A percentile compares a stretch with the other conserved stretches of the same genome.
These are phyloP conservation scores for Intellagama lesueurii DNA, from an alignment of 2,797 vertebrate genomes.

Conservation along the genomic window DNA sequence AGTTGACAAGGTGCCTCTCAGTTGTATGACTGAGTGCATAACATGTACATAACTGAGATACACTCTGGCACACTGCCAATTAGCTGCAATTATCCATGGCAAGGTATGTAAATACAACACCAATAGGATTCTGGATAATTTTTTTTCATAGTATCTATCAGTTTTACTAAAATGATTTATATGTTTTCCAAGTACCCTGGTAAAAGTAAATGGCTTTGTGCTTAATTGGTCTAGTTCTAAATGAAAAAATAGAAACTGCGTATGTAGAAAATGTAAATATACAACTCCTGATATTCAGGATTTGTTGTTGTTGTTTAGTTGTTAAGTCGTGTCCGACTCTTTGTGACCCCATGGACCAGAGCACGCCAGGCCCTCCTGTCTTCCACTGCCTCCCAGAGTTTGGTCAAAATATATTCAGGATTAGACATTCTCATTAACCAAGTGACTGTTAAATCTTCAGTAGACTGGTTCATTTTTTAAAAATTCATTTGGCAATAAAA, in stretches of 20 bases:
- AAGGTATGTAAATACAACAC: no score
- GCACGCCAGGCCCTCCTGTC: no score
- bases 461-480: conserved; percentile 35
- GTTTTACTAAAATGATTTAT: conserved; percentile 37
- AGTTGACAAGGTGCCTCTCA: no score
- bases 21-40: no score
- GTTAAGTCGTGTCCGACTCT: no score
- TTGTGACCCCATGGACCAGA: no score
- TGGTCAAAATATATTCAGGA: conserved; percentile 25
- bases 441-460: conserved; percentile 34
- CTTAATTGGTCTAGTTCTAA: background rate
- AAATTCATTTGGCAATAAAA: conserved; percentile 39
- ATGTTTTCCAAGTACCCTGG: conserved; percentile 30
- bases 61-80: no score
- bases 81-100: no score
- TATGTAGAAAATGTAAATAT: conserved; percentile 30
- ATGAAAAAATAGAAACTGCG: background rate
- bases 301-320: no score
- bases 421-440: conserved; percentile 17
- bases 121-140: no score
- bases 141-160: background rate
- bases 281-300: background rate
- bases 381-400: no score
- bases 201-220: background rate
- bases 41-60: no score